Evolutionary conservation across 2,888 invertebrate species (phyloP).

Genomic region (Napeogenes inachia): DNA sequence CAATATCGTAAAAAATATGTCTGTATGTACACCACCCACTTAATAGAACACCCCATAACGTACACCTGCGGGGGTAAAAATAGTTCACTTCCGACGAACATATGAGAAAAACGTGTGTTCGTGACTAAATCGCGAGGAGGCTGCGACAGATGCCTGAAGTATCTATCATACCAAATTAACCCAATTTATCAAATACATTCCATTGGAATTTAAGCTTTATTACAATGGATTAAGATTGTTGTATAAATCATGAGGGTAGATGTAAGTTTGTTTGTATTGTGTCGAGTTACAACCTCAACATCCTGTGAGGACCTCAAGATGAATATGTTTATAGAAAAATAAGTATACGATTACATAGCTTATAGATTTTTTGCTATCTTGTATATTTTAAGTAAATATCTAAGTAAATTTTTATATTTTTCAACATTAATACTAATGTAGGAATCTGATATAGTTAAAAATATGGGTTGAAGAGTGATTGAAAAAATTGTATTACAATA

Average conservation of each 20-base stretch:
- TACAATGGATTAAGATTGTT: constrained; percentile 5
- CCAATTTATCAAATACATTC: background rate
- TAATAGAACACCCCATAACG: constrained; percentile 10
- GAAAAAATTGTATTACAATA: too few species aligned
- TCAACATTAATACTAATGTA: too few species aligned
- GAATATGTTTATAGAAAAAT: constrained; percentile 20
- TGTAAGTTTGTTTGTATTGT: constrained; percentile 25
- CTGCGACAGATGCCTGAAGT: constrained; percentile 28
- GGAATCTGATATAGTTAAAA: too few species aligned
- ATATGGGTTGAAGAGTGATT: too few species aligned
- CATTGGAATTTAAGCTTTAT: constrained; percentile 13
- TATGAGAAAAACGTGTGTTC: constrained; percentile 45
- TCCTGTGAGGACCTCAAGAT: constrained; percentile 31
- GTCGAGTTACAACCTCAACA: constrained; percentile 35
- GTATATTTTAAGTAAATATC: too few species aligned
- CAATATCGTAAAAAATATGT: too few species aligned
- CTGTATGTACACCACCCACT: background rate
- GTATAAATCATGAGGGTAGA: constrained; percentile 2
- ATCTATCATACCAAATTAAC: constrained; percentile 18
- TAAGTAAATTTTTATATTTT: too few species aligned
- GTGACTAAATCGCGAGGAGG: constrained; percentile 39
- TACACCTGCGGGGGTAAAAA: constrained; percentile 47
- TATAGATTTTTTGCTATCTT: background rate
- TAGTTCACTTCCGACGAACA: constrained; percentile 48
- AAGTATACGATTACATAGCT: constrained; percentile 5